Evolutionary conservation across 2,797 vertebrate species (phyloP).

Genomic region (Tokudaia tokunoshimensis): DNA sequence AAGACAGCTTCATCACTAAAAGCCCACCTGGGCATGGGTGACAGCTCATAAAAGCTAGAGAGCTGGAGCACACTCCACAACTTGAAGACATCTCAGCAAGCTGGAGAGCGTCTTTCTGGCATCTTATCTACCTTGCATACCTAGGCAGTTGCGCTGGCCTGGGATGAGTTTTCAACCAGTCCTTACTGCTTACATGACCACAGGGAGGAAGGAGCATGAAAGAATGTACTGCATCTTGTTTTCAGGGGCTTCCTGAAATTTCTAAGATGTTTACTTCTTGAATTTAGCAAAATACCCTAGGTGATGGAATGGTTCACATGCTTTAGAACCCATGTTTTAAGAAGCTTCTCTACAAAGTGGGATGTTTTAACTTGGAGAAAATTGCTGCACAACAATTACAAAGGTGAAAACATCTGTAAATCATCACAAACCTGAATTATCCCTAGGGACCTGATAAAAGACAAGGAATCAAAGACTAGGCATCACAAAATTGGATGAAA

Average conservation of each 20-base stretch:
- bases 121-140: background rate
- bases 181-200: background rate
- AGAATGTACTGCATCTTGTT: background rate
- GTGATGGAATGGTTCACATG: background rate
- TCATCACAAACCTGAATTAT: background rate
- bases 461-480: background rate
- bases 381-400: background rate
- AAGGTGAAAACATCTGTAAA: background rate
- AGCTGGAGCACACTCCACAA: background rate
- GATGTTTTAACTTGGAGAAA: background rate
- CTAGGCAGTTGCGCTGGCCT: background rate
- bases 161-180: background rate
- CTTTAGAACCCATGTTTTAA: background rate
- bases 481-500: background rate
- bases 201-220: background rate
- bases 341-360: background rate
- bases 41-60: background rate
- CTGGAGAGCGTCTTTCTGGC: background rate
- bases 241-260: background rate
- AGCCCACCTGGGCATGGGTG: background rate
- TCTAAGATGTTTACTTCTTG: background rate
- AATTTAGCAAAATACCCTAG: background rate
- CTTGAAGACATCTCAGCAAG: background rate
- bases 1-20: background rate
- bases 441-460: conserved; percentile 5